A percentile compares a stretch with the other conserved stretches of the same genome.
These are phyloP conservation scores for Paramormyrops hopkinsi DNA, from an alignment of 2,797 vertebrate species.

Conservation along the genomic window DNA sequence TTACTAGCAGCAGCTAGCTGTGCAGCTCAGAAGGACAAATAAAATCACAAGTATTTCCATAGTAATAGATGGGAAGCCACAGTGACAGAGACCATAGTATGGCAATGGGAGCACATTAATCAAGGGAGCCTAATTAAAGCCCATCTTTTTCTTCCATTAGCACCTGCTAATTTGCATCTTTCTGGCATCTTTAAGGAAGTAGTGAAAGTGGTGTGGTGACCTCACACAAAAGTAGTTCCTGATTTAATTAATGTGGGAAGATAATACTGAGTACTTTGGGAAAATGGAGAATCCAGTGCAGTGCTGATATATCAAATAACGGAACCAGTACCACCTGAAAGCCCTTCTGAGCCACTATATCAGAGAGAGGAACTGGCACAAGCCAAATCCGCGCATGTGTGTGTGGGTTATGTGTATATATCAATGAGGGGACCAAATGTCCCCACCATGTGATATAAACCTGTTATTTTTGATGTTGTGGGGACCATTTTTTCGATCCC, in stretches of 20 bases:
- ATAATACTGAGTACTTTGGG: conserved; percentile 79
- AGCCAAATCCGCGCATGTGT: background rate
- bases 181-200: background rate
- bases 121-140: conserved; percentile 19
- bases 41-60: conserved; percentile 40
- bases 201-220: conserved; percentile 53
- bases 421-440: background rate
- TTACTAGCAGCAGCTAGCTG: background rate
- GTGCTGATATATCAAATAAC: conserved; percentile 60
- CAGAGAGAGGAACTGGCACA: background rate
- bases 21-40: background rate
- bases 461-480: too few relatives aligned
- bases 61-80: conserved; percentile 33
- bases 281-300: conserved; percentile 59
- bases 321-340: conserved; percentile 10
- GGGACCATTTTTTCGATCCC: background rate
- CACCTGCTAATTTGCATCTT: background rate
- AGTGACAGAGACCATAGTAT: conserved; percentile 28
- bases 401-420: background rate
- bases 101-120: conserved; percentile 9
- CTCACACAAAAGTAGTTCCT: conserved; percentile 65
- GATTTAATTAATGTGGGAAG: conserved; percentile 79
- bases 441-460: too few relatives aligned
- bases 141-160: conserved; percentile 10
- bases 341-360: background rate